phyloP scores from a whole-genome alignment of 2,113 vertebrate species.

The Albula glossodonta region DNA sequence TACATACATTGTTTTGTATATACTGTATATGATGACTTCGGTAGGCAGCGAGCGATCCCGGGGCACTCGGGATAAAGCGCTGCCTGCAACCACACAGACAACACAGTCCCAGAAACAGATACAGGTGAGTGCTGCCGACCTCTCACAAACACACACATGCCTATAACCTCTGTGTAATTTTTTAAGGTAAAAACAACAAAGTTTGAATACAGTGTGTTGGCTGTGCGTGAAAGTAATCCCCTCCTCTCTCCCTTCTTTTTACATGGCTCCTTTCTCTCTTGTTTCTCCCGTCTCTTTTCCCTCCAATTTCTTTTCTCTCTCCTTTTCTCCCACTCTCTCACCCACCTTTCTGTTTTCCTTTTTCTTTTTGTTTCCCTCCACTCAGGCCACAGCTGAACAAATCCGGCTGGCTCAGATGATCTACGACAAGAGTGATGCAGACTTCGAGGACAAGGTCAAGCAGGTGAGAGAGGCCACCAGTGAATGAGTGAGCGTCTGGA shows the following conservation, averaged over 20 bases:
- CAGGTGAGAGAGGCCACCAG: conserved; percentile 69
- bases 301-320: neutral
- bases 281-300: neutral
- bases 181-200: no score
- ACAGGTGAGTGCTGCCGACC: conserved; percentile 75
- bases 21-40: conserved; percentile 99
- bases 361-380: neutral
- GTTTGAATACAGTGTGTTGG: no score
- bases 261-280: no score
- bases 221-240: no score
- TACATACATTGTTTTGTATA: conserved; percentile 99
- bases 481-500: conserved; percentile 42
- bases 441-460: conserved; percentile 97
- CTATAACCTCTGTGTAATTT: neutral
- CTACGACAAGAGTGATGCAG: conserved; percentile 92
- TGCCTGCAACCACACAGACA: conserved; percentile 78
- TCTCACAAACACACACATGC: conserved; percentile 21
- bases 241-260: neutral
- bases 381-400: conserved; percentile 95
- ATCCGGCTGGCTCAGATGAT: conserved; percentile 96
- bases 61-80: conserved; percentile 85
- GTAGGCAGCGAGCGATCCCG: conserved; percentile 88
- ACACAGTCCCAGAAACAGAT: conserved; percentile 91
- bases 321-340: neutral
- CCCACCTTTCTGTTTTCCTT: neutral